Conservation (phyloP, 2,888 invertebrate genomes). For the Chloroclystis v-ata region DNA sequence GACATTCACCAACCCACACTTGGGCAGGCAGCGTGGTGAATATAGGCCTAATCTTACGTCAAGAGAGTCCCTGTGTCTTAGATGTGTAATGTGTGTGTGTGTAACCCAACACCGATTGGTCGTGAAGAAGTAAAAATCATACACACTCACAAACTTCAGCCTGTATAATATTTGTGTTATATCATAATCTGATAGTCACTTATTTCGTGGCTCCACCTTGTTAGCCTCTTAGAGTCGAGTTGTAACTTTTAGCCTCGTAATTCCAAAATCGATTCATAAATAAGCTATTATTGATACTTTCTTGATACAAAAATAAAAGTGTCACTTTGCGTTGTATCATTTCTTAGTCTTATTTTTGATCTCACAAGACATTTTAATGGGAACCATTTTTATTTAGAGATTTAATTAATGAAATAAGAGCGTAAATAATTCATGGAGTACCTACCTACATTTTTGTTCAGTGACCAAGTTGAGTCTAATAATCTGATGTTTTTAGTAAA, state of each 20-base stretch:
- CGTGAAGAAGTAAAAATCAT: too few species aligned
- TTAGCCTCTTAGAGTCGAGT: constrained; percentile 40
- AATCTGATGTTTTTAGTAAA: too few species aligned
- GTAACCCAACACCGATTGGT: too few species aligned
- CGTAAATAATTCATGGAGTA: not conserved
- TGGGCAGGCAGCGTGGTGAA: too few species aligned
- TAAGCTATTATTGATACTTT: constrained; percentile 35
- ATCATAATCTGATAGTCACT: constrained; percentile 9
- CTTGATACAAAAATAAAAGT: constrained; percentile 28
- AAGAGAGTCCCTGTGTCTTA: too few species aligned
- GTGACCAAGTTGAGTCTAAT: too few species aligned
- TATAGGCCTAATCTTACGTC: too few species aligned
- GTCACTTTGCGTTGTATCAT: constrained; percentile 19
- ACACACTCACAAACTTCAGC: too few species aligned
- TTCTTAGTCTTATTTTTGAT: constrained; percentile 20
- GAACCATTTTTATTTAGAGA: constrained; percentile 16
- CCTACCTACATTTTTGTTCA: too few species aligned
- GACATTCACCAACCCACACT: too few species aligned
- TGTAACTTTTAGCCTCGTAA: constrained; percentile 33
- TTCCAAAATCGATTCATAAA: constrained; percentile 37
- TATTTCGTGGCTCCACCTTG: constrained; percentile 34
- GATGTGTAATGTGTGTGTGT: too few species aligned
- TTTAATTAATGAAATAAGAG: constrained; percentile 12
- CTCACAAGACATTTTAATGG: constrained; percentile 15
- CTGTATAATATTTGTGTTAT: not conserved